A percentile compares a stretch with the other conserved stretches of the same genome.
Evolutionary conservation across 2,888 invertebrate genomes (phyloP).

Genomic region (Drosophila subsilvestris): DNA sequence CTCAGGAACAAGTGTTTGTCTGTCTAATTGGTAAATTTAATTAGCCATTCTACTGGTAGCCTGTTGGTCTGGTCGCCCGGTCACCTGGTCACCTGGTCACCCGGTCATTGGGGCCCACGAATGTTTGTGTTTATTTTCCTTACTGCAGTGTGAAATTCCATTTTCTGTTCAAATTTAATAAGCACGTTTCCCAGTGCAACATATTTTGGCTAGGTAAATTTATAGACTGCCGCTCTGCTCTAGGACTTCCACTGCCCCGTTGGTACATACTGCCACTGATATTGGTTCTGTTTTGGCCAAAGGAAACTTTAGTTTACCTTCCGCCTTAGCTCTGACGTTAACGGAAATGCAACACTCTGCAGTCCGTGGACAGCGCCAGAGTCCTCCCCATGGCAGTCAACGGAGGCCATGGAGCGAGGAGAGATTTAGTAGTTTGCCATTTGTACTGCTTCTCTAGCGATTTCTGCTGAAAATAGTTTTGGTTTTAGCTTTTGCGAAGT

Average conservation of each 20-base stretch:
- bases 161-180: slow-evolving; percentile 45
- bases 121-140: slow-evolving; percentile 23
- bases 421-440: background rate
- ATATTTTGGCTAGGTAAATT: slow-evolving; percentile 48
- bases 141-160: slow-evolving; percentile 34
- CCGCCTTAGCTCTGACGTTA: slow-evolving; percentile 54
- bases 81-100: slow-evolving; percentile 1
- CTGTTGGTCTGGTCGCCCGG: background rate
- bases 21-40: slow-evolving; percentile 72
- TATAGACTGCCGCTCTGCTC: slow-evolving; percentile 32
- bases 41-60: slow-evolving; percentile 50
- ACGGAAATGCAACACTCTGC: slow-evolving; percentile 60
- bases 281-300: slow-evolving; percentile 38
- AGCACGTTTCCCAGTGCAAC: slow-evolving; percentile 29
- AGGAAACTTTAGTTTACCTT: slow-evolving; percentile 59
- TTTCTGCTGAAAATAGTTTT: background rate
- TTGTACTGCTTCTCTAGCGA: background rate
- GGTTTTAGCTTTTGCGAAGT: background rate
- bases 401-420: slow-evolving; percentile 15
- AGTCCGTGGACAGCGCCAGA: slow-evolving; percentile 15
- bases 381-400: slow-evolving; percentile 27
- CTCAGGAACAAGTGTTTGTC: slow-evolving; percentile 67
- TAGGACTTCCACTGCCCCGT: background rate
- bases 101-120: slow-evolving; percentile 24
- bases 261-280: slow-evolving; percentile 1